Conservation (phyloP, 2,113 vertebrate species). For the Shinisaurus crocodilurus region DNA sequence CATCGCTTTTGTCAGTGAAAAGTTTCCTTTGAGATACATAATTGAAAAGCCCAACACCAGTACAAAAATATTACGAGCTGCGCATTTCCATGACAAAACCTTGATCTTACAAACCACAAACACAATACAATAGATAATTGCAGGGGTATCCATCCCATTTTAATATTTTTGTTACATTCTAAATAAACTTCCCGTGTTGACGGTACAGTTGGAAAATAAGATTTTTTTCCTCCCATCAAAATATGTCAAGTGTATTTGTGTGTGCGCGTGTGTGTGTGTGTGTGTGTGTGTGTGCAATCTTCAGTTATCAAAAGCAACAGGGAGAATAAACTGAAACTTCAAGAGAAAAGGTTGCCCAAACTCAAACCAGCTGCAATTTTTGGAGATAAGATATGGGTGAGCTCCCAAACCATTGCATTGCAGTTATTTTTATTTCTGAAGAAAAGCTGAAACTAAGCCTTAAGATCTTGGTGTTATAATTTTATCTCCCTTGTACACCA, state of each 20-base stretch:
- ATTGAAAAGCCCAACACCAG: conserved; percentile 71
- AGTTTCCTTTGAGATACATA: conserved; percentile 69
- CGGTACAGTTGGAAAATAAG: conserved; percentile 56
- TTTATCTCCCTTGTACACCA: conserved; percentile 16
- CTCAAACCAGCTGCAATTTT: background rate
- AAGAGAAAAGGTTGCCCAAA: background rate
- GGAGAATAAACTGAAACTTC: conserved; percentile 47
- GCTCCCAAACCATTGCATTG: conserved; percentile 13
- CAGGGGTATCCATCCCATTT: conserved; percentile 62
- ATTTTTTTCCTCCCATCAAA: conserved; percentile 3
- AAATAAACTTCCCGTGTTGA: conserved; percentile 53
- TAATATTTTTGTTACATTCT: conserved; percentile 67
- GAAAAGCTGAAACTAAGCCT: conserved; percentile 49
- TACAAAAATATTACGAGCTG: conserved; percentile 65
- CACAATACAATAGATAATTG: conserved; percentile 68
- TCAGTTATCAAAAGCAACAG: conserved; percentile 59
- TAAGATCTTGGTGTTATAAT: conserved; percentile 24
- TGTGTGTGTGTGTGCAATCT: too few species aligned
- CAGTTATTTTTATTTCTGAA: conserved; percentile 38
- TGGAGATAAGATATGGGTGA: conserved; percentile 44
- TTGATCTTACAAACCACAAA: conserved; percentile 57
- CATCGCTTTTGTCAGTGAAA: conserved; percentile 68
- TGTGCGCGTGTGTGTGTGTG: background rate
- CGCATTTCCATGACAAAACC: conserved; percentile 54
- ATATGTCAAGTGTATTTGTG: conserved; percentile 66